Conservation (phyloP, 2,113 vertebrate genomes). For the Conger conger region DNA sequence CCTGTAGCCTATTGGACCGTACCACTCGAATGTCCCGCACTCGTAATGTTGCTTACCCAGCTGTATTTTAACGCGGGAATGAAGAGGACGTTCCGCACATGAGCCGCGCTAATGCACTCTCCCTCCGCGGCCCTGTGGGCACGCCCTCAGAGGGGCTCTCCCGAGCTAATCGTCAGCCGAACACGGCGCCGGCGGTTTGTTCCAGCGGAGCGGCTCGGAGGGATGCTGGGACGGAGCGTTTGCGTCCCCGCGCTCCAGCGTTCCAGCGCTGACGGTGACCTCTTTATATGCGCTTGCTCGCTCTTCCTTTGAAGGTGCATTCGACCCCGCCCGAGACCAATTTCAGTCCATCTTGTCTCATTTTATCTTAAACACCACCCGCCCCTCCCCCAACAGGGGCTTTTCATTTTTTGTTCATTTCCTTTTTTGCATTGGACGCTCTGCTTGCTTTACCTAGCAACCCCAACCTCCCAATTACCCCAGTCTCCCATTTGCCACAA, state of each 20-base stretch:
- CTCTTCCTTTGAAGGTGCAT: conserved; percentile 27
- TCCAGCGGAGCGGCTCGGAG: neutral
- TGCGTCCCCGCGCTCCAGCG: neutral
- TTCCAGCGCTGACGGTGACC: conserved; percentile 23
- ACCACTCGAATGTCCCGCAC: no score
- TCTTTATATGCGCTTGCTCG: conserved; percentile 21
- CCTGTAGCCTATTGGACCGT: no score
- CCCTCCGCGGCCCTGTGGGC: neutral
- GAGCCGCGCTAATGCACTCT: neutral
- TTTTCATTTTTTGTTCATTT: conserved; percentile 30
- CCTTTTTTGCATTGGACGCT: conserved; percentile 30
- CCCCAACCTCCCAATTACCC: neutral
- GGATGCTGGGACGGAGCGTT: neutral
- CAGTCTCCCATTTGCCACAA: neutral
- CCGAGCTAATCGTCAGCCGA: neutral
- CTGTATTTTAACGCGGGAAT: neutral
- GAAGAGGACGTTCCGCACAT: no score
- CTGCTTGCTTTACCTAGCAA: conserved; percentile 18
- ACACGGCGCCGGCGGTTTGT: neutral
- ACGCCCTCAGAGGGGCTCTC: neutral
- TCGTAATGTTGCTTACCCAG: no score
- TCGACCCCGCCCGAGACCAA: neutral
- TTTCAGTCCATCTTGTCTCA: no score
- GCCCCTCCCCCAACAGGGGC: neutral
- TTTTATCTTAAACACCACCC: no score